Evolutionary conservation across 1,140 invertebrate species (phyloP).

Genomic region (Cotesia glomerata): DNA sequence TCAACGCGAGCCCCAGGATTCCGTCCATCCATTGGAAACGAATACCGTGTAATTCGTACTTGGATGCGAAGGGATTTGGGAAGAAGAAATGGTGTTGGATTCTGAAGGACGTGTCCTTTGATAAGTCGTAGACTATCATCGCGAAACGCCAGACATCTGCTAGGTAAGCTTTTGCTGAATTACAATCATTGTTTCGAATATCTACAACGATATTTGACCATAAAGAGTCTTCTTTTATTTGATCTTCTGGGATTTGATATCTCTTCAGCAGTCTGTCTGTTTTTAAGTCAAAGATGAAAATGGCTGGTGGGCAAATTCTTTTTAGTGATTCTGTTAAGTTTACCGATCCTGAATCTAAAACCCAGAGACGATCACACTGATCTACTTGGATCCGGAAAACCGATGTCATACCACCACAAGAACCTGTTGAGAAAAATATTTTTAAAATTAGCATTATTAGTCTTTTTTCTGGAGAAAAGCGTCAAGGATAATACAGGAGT

Average conservation of each 20-base stretch:
- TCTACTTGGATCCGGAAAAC: conserved; percentile 79
- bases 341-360: conserved; percentile 78
- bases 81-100: conserved; percentile 77
- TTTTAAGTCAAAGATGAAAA: conserved; percentile 75
- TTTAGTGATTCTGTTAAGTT: conserved; percentile 72
- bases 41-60: conserved; percentile 70
- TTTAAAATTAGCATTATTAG: not conserved
- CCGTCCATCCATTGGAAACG: conserved; percentile 84
- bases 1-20: conserved; percentile 77
- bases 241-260: conserved; percentile 70
- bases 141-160: conserved; percentile 81
- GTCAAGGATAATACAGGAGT: no score
- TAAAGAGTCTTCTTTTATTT: conserved; percentile 74
- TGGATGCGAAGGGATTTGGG: conserved; percentile 76
- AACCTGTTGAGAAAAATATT: conserved; percentile 38
- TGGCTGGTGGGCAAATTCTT: conserved; percentile 74
- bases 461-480: not conserved
- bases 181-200: conserved; percentile 68
- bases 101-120: conserved; percentile 72
- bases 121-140: conserved; percentile 72
- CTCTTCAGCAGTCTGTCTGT: conserved; percentile 69
- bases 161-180: conserved; percentile 72
- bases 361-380: conserved; percentile 74
- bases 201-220: conserved; percentile 79
- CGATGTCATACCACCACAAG: conserved; percentile 74